Conservation (phyloP, 2,113 vertebrate species). For the Spheniscus mendiculus region DNA sequence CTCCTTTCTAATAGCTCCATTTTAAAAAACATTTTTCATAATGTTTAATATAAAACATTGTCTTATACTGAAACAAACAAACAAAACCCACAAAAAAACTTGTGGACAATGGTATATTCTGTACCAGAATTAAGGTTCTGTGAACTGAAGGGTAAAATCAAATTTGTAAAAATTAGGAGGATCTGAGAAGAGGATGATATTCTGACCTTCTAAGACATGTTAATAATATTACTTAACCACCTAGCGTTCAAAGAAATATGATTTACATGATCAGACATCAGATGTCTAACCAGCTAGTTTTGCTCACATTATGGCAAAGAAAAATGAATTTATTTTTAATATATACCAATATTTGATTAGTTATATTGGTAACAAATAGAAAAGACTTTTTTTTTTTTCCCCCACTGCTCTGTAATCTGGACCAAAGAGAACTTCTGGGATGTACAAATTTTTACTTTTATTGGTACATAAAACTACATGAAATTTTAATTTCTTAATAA, state of each 20-base stretch:
- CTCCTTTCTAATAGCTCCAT: not conserved
- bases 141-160: not conserved
- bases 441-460: not conserved
- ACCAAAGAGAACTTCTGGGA: not conserved
- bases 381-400: not conserved
- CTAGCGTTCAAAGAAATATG: not conserved
- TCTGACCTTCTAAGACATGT: not conserved
- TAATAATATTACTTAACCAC: not conserved
- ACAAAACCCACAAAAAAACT: not conserved
- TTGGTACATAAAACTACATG: not conserved
- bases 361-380: not conserved
- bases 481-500: not conserved
- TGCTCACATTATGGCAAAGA: not conserved
- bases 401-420: rapidly evolving
- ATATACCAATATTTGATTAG: not conserved
- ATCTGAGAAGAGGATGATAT: not conserved
- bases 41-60: not conserved
- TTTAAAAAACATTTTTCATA: not conserved
- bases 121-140: not conserved
- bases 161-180: not conserved
- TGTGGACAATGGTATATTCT: not conserved
- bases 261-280: not conserved
- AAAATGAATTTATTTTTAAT: not conserved
- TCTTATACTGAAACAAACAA: not conserved
- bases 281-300: not conserved